These are phyloP conservation scores for Embidobia sp. DNA, from an alignment of 2,888 invertebrate species.

Conservation along the genomic window DNA sequence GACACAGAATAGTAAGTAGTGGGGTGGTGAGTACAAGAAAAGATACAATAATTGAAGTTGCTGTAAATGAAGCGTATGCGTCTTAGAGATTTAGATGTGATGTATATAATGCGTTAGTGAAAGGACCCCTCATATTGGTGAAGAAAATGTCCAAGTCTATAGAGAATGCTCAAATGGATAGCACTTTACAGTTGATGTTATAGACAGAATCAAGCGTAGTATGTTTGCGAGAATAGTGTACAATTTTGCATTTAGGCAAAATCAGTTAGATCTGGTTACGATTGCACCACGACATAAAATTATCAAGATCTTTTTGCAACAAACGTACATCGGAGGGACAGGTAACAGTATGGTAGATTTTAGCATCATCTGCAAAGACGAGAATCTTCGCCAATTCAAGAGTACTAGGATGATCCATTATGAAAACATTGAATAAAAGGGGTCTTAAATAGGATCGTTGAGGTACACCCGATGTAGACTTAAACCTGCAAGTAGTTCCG, in stretches of 20 bases:
- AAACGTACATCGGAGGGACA: not conserved
- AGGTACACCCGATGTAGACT: not conserved
- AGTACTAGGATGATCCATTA: too few relatives aligned
- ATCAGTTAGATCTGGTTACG: not conserved
- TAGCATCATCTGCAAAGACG: not conserved
- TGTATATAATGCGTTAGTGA: not conserved
- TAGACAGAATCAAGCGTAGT: not conserved
- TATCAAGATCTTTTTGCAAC: not conserved
- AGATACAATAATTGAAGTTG: not conserved
- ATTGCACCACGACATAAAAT: not conserved
- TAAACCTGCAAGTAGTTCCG: not conserved
- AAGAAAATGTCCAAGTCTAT: not conserved
- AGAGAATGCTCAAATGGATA: not conserved
- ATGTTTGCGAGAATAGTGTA: not conserved
- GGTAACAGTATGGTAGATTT: not conserved
- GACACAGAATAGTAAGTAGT: too few relatives aligned
- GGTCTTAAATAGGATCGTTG: too few relatives aligned
- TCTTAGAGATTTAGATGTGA: not conserved
- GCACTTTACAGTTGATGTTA: not conserved
- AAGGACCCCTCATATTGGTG: not conserved
- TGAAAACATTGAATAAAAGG: too few relatives aligned
- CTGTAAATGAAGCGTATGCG: not conserved
- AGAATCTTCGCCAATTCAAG: too few relatives aligned
- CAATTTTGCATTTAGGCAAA: not conserved
- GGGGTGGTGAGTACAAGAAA: not conserved